Evolutionary conservation across 2,888 invertebrate species (phyloP).

Genomic region (Craniophora ligustri): DNA sequence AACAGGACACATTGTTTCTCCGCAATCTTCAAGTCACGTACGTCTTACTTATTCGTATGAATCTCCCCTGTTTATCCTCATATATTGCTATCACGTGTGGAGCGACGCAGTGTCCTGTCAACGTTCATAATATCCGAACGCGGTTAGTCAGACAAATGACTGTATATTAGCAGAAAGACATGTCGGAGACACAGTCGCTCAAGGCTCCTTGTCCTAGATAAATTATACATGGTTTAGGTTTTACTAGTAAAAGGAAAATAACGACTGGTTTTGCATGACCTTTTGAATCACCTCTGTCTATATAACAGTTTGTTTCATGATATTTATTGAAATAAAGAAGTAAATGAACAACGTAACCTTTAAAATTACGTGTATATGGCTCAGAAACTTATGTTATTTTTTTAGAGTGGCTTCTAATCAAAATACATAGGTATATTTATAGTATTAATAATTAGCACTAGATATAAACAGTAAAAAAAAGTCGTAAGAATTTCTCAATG

Average conservation of each 20-base stretch:
- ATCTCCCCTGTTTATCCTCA: conserved; percentile 32
- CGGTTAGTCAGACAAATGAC: conserved; percentile 69
- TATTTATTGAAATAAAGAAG: too few species aligned
- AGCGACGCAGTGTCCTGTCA: conserved; percentile 66
- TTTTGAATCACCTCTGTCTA: too few species aligned
- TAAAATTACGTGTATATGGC: too few species aligned
- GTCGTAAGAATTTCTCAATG: too few species aligned
- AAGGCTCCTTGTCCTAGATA: conserved; percentile 16
- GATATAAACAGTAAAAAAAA: too few species aligned
- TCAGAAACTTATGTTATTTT: too few species aligned
- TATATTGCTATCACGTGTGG: conserved; percentile 57
- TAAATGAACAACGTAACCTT: too few species aligned
- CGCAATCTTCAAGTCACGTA: conserved; percentile 18
- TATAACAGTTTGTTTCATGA: too few species aligned
- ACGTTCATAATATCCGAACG: conserved; percentile 63
- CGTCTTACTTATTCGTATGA: conserved; percentile 21
- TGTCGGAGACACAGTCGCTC: conserved; percentile 33
- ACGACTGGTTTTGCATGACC: conserved; percentile 3
- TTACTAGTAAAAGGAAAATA: neutral
- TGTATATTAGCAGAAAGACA: conserved; percentile 47
- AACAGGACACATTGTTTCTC: conserved; percentile 1
- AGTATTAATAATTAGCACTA: too few species aligned
- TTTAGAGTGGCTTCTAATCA: too few species aligned
- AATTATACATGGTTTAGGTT: conserved; percentile 8
- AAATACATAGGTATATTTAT: too few species aligned